These are phyloP conservation scores for Hippocampus barbouri DNA, from an alignment of 2,113 vertebrate species.

Conservation along the genomic window DNA sequence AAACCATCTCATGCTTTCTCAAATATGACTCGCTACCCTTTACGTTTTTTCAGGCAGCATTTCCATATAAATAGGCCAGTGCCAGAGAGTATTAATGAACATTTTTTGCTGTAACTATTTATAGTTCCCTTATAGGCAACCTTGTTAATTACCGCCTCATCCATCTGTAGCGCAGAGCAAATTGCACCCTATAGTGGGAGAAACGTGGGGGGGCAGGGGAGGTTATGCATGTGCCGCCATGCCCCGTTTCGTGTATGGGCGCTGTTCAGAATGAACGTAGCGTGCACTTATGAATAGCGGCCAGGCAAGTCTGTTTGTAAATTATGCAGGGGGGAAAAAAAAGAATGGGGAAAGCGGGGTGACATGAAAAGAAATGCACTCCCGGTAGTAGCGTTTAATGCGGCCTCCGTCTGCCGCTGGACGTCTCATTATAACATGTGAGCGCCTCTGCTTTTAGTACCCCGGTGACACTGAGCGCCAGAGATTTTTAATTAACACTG, in stretches of 20 bases:
- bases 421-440: slow-evolving; percentile 49
- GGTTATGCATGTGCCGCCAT: slow-evolving; percentile 8
- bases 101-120: slow-evolving; percentile 37
- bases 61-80: slow-evolving; percentile 38
- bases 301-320: slow-evolving; percentile 33
- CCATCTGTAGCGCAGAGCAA: slow-evolving; percentile 34
- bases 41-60: neutral
- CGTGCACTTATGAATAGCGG: slow-evolving; percentile 12
- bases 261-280: neutral
- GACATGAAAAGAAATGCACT: slow-evolving; percentile 35
- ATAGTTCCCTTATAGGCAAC: slow-evolving; percentile 29
- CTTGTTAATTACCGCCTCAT: slow-evolving; percentile 49
- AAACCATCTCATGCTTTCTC: neutral
- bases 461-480: slow-evolving; percentile 45
- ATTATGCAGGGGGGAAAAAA: slow-evolving; percentile 42
- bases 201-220: neutral
- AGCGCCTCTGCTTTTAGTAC: slow-evolving; percentile 41
- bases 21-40: neutral
- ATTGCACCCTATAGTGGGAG: slow-evolving; percentile 36
- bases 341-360: neutral
- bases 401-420: slow-evolving; percentile 29
- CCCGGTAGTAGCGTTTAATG: slow-evolving; percentile 43
- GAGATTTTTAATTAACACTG: slow-evolving; percentile 62
- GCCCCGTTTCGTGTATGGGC: neutral
- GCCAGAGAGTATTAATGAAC: slow-evolving; percentile 32